Percentiles rank a stretch among this genome's conserved stretches.
These are phyloP conservation scores for Phalacrocorax carbo DNA, from an alignment of 2,113 vertebrate species.

Conservation along the genomic window DNA sequence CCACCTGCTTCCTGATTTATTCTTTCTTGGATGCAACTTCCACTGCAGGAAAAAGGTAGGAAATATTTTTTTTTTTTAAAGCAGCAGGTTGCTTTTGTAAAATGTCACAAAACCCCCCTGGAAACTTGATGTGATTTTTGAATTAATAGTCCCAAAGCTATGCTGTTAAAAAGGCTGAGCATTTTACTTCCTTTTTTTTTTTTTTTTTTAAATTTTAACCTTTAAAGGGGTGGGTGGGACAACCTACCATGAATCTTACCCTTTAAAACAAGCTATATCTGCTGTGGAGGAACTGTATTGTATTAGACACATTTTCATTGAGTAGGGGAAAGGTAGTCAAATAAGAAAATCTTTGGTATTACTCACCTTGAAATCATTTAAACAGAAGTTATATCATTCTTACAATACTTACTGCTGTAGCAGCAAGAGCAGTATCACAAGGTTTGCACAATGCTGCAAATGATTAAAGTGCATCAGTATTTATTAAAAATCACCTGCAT, in stretches of 20 bases:
- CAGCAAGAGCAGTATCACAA: background rate
- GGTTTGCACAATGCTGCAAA: background rate
- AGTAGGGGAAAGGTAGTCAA: background rate
- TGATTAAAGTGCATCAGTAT: background rate
- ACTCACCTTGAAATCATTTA: background rate
- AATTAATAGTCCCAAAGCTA: background rate
- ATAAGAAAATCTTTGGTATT: background rate
- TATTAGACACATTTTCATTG: background rate
- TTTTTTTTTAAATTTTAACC: background rate
- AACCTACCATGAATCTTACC: background rate
- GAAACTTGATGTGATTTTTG: background rate
- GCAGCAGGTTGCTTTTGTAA: background rate
- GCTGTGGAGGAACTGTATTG: background rate
- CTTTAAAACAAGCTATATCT: background rate
- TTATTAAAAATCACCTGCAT: constrained; percentile 16
- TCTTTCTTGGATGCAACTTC: background rate
- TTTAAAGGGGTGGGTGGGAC: background rate
- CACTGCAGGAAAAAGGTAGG: background rate
- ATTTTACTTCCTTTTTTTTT: background rate
- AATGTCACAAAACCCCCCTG: background rate
- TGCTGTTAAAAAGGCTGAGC: background rate
- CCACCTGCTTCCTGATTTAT: background rate
- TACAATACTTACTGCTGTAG: background rate
- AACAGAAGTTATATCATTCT: background rate
- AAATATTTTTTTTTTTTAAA: background rate